phyloP scores from a whole-genome alignment of 2,888 invertebrate genomes.

The Agrypnus murinus region DNA sequence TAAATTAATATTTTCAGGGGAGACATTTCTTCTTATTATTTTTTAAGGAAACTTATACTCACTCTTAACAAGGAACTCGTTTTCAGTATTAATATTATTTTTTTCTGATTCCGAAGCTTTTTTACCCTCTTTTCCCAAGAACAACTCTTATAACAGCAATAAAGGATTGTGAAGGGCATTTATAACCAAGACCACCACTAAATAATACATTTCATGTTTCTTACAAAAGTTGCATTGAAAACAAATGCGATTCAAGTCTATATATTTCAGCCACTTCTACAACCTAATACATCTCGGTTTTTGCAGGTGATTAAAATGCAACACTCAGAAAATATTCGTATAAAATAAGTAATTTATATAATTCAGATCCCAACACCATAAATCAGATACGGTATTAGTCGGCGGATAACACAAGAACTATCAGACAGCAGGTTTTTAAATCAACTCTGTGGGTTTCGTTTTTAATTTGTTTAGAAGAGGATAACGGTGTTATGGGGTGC shows the following conservation, averaged over 20 bases:
- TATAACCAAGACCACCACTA: slow-evolving; percentile 37
- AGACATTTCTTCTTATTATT: neutral
- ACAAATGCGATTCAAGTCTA: slow-evolving; percentile 34
- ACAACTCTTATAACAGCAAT: slow-evolving; percentile 23
- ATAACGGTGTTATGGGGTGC: slow-evolving; percentile 44
- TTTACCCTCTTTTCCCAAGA: neutral
- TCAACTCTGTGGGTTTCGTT: slow-evolving; percentile 31
- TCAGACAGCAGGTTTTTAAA: slow-evolving; percentile 39
- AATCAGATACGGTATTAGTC: slow-evolving; percentile 45
- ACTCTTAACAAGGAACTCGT: neutral
- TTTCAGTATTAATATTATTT: neutral
- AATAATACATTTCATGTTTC: slow-evolving; percentile 41
- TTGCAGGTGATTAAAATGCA: slow-evolving; percentile 28
- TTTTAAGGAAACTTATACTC: neutral
- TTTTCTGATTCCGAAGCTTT: slow-evolving; percentile 17
- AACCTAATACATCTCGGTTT: slow-evolving; percentile 34
- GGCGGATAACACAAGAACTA: slow-evolving; percentile 39
- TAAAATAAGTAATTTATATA: slow-evolving; percentile 43
- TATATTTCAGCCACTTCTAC: slow-evolving; percentile 27
- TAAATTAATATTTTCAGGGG: slow-evolving; percentile 14
- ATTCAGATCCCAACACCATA: slow-evolving; percentile 39
- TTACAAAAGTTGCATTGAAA: slow-evolving; percentile 39
- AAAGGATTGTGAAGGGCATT: slow-evolving; percentile 29
- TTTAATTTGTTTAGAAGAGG: slow-evolving; percentile 38
- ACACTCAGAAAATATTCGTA: slow-evolving; percentile 25